These are phyloP conservation scores for Anorthoa munda DNA, from an alignment of 2,888 invertebrate genomes.

Conservation along the genomic window DNA sequence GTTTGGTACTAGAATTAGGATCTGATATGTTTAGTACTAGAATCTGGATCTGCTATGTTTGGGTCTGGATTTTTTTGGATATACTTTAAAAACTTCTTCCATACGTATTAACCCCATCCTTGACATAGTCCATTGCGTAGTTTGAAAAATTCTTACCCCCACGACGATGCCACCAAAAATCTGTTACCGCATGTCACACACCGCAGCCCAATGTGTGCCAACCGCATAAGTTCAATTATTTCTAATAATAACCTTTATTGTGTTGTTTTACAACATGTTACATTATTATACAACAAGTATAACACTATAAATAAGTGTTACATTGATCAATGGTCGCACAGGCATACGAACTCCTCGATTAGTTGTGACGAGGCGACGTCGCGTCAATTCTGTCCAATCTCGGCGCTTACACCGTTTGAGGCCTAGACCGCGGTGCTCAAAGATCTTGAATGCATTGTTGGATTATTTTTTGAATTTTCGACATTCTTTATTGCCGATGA, in stretches of 20 bases:
- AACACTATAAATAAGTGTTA: constrained; percentile 28
- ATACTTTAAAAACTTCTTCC: too few species aligned
- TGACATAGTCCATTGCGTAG: too few species aligned
- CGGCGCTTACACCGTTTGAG: constrained; percentile 71
- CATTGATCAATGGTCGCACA: constrained; percentile 55
- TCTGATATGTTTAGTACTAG: too few species aligned
- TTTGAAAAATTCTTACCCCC: background rate
- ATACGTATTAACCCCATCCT: too few species aligned
- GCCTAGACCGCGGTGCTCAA: constrained; percentile 69
- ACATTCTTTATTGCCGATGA: too few species aligned
- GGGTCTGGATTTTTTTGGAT: too few species aligned
- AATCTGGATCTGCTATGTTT: too few species aligned
- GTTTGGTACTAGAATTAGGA: too few species aligned
- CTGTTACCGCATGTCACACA: background rate
- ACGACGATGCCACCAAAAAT: too few species aligned
- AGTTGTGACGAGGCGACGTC: constrained; percentile 74
- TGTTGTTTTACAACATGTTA: background rate
- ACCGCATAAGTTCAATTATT: constrained; percentile 1
- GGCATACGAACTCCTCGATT: constrained; percentile 74
- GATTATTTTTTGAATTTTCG: background rate
- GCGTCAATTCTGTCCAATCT: constrained; percentile 82
- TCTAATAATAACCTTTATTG: background rate
- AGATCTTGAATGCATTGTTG: constrained; percentile 46
- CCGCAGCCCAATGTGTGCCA: too few species aligned
- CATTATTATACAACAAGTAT: constrained; percentile 2